Conservation (phyloP, 2,113 vertebrate species). For the Camelus dromedarius region DNA sequence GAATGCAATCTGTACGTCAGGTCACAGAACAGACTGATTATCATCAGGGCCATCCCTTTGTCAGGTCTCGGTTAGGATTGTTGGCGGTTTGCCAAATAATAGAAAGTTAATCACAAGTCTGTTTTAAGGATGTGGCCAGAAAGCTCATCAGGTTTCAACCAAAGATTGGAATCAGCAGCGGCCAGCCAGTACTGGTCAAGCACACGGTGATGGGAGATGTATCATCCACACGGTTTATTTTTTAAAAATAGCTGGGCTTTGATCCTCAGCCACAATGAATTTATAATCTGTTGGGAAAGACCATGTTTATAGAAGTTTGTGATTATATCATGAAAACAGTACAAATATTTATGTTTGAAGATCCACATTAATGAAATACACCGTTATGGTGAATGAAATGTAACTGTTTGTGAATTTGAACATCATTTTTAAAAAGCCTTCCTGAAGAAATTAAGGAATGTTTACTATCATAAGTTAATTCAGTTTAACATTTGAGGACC, state of each 20-base stretch:
- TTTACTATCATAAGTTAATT: neutral
- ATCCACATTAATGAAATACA: neutral
- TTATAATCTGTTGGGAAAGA: slow-evolving; percentile 28
- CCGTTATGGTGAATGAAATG: neutral
- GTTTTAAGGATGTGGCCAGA: slow-evolving; percentile 59
- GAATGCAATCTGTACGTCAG: neutral
- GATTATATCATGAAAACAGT: slow-evolving; percentile 40
- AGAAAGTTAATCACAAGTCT: slow-evolving; percentile 30
- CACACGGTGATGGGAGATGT: neutral
- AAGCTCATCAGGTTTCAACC: slow-evolving; percentile 52
- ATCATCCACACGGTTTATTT: neutral
- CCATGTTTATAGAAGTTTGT: slow-evolving; percentile 38
- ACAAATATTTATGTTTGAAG: slow-evolving; percentile 32
- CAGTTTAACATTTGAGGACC: neutral
- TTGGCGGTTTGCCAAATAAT: slow-evolving; percentile 42
- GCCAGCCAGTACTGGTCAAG: neutral
- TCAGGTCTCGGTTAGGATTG: neutral
- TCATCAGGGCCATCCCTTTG: slow-evolving; percentile 22
- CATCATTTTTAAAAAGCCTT: neutral
- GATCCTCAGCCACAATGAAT: slow-evolving; percentile 38
- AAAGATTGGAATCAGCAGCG: slow-evolving; percentile 37
- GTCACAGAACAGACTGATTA: slow-evolving; percentile 10
- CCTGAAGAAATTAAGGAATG: neutral
- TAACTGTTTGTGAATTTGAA: neutral
- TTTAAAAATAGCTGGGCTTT: slow-evolving; percentile 54